Percentiles rank a stretch among this genome's conserved stretches.
These are phyloP conservation scores for Agrochola circellaris DNA, from an alignment of 2,888 invertebrate genomes.

Conservation along the genomic window DNA sequence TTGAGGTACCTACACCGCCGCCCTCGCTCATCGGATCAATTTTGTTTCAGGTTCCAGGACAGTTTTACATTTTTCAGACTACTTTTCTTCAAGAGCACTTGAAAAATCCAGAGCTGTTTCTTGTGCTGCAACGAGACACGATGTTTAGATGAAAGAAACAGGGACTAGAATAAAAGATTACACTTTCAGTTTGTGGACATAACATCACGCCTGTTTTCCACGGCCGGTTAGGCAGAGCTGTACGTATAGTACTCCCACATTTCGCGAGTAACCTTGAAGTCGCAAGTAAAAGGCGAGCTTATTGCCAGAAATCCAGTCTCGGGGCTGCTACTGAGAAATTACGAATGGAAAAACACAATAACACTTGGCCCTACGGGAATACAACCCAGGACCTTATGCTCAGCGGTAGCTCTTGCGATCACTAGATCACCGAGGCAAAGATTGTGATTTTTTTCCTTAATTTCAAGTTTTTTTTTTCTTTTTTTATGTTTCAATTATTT, in stretches of 20 bases:
- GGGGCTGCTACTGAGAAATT: not conserved
- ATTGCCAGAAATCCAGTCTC: too few species aligned
- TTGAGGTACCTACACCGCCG: not conserved
- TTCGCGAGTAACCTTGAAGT: not conserved
- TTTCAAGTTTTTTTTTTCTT: too few species aligned
- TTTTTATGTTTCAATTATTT: too few species aligned
- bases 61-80: constrained; percentile 47
- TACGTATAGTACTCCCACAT: not conserved
- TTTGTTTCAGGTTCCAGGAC: constrained; percentile 48
- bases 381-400: not conserved
- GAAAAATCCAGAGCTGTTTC: constrained; percentile 44
- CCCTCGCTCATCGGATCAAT: constrained; percentile 49
- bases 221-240: not conserved
- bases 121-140: not conserved
- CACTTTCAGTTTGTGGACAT: not conserved
- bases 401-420: not conserved
- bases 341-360: not conserved
- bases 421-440: not conserved
- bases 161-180: constrained; percentile 1
- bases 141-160: constrained; percentile 2
- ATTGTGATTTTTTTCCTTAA: not conserved
- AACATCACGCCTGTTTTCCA: not conserved
- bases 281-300: not conserved
- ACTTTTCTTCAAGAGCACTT: constrained; percentile 30
- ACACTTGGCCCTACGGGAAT: not conserved